phyloP scores from a whole-genome alignment of 1,140 invertebrate species.

The Asobara japonica region DNA sequence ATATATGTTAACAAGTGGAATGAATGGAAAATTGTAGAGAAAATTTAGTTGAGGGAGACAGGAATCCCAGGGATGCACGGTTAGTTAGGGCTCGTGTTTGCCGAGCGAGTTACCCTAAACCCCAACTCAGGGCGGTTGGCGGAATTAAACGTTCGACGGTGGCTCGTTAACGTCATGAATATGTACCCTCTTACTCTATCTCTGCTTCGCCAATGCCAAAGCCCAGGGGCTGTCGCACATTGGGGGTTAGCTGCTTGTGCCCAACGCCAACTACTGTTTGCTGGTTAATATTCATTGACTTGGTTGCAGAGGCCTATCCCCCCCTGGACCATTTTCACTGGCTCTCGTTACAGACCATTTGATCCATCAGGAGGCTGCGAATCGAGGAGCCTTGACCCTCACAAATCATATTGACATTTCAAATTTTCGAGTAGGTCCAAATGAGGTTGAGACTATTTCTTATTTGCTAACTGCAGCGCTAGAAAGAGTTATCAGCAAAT shows the following conservation, averaged over 20 bases:
- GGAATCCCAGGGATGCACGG: constrained; percentile 58
- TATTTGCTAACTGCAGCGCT: no score
- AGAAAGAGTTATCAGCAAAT: no score
- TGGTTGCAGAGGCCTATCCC: constrained; percentile 37
- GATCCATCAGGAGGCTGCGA: constrained; percentile 31
- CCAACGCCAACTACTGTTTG: constrained; percentile 54
- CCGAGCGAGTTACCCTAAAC: constrained; percentile 67
- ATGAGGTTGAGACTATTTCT: no score
- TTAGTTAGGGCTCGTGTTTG: constrained; percentile 68
- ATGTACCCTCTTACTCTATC: constrained; percentile 64
- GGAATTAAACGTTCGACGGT: constrained; percentile 68
- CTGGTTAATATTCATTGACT: constrained; percentile 66
- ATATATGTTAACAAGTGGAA: constrained; percentile 39
- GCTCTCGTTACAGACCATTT: constrained; percentile 58
- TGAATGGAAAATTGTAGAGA: constrained; percentile 22
- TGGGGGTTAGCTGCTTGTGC: constrained; percentile 32
- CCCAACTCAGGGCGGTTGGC: constrained; percentile 65
- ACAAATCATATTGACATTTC: not conserved
- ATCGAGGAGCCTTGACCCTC: not conserved
- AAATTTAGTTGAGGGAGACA: constrained; percentile 20
- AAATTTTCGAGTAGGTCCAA: no score
- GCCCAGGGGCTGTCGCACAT: constrained; percentile 21
- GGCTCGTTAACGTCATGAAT: constrained; percentile 69
- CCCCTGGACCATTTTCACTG: constrained; percentile 55
- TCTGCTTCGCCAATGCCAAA: constrained; percentile 8